Evolutionary conservation across 2,113 vertebrate species (phyloP).

Genomic region (Probosciger aterrimus): DNA sequence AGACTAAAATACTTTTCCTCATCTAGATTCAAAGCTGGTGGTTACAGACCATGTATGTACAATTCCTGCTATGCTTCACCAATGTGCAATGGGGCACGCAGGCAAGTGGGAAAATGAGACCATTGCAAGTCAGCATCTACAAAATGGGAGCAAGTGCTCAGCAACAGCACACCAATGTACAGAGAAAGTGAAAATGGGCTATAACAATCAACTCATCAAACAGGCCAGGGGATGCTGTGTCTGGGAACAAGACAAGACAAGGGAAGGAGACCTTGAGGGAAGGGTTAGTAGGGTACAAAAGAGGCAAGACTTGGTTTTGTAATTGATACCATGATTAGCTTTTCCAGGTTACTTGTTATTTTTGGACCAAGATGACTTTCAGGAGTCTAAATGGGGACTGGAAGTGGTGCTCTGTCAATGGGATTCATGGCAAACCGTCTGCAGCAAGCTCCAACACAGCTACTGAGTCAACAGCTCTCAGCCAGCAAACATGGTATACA

Average conservation of each 20-base stretch:
- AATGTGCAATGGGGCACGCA: not conserved
- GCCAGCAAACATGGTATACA: accelerated
- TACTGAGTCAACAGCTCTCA: not conserved
- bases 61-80: not conserved
- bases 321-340: not conserved
- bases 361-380: not conserved
- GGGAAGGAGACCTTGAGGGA: not conserved
- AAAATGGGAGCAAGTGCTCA: not conserved
- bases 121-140: not conserved
- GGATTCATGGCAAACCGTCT: not conserved
- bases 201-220: not conserved
- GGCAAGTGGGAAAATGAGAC: not conserved
- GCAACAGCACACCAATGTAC: not conserved
- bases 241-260: not conserved
- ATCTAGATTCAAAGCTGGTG: not conserved
- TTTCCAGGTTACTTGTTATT: conserved; percentile 25
- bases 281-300: not conserved
- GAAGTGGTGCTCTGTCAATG: not conserved
- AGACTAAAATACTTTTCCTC: not conserved
- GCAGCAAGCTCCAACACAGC: not conserved
- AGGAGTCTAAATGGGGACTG: not conserved
- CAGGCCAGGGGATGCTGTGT: not conserved
- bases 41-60: accelerated
- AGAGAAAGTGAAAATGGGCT: not conserved
- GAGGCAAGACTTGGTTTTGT: not conserved